Evolutionary conservation across 2,797 vertebrate genomes (phyloP), one percentile per base, ranked within the genome.

Genomic region (Dendrocincla fuliginosa): DNA sequence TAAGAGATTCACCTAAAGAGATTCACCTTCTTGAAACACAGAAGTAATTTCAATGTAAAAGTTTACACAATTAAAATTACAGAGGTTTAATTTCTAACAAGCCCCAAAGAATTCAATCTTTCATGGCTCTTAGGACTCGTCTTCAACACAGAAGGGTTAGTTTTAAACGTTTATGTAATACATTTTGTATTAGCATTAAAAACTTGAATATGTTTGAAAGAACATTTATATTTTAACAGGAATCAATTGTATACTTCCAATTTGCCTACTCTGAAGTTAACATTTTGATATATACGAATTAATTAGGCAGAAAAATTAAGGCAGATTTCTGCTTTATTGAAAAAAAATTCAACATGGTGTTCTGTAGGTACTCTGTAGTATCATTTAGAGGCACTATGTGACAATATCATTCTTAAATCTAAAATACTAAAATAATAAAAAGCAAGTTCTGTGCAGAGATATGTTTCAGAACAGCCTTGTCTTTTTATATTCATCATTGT

Each of bases 71-170:
- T 97, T 96, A 97, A 96, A 96, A 97, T 96, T 93, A 55, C 53
- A 91, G 84, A 96, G 75, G n/a, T 95, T 98, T 97, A 97, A 97
- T 97, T 97, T 97, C 84, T 93, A 97, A 93, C 94, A 97, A 97
- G 79, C 89, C 93, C 92, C 76, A 82, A 93, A 97, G 81, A 97
- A 96, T 98, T 97, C 95, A 95, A 95, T 92, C 96, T 96, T 96
- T 59, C 70, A 87, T 86, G 73, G 87, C 76, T 96, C 93, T 96
- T 82, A 96, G 86, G 83, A 87, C 70, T 96, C 71, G 83, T 93
- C 90, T 94, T 89, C 89, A 93, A 94, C 28, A 80, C 2, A 76
- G n/a, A 93, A 93, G 27, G 59, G 63, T 92, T 68, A 92, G 78
- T 84, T 96, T 95, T 91, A 96, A 90, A 95, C 25, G 30, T 94